Base-by-base conservation (phyloP, 2,888 invertebrate species). In the Harpagoxenus sublaevis region DNA sequence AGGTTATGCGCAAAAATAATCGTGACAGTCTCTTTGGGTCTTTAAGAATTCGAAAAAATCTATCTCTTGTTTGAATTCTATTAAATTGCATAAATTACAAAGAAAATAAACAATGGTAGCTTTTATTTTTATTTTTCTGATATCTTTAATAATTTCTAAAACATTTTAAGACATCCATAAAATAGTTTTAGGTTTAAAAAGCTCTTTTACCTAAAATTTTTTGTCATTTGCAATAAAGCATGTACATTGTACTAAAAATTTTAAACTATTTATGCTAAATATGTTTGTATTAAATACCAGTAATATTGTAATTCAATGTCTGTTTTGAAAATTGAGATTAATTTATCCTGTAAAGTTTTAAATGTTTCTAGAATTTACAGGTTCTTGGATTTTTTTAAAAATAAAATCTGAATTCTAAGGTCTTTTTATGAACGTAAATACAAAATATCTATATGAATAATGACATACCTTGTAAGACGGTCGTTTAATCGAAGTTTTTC, bases 391-490 rank as follows among this genome's bases (percentile, higher is more conserved):
- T 74, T 45, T 18, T 57, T 57, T 23, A 4, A 15, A 9, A 73
- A 9, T 62, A 15, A 55, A n/a, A 60, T 39, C 23, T 48, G 35
- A 8, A 45, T 51, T 53, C 35, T 12, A n/a, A 35, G 15, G 0
- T 23, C 0, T 8, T 35, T 0, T 8, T n/a, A 51, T 39, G 35
- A 66, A 66, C 28, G 28, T 45, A 23, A 78, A 75, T 8, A 15
- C 8, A 10, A 8, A 23, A 45, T 45, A 31, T 23, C 0, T 35
- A 42, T 10, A 62, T 62, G n/a, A 35, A 60, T 48, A 31, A 35
- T n/a, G n/a, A 71, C 73, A 5, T 74, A 84, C 84, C 82, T 73
- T 74, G 8, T 12, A 65, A n/a, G 63, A 18, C 8, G 73, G 55
- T 28, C 18, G 55, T 66, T 73, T 82, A 31, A 5, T 42, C 10